Percentiles rank a stretch among this genome's conserved stretches.
Conservation (phyloP, 2,113 vertebrate species). For the Fulica atra region DNA sequence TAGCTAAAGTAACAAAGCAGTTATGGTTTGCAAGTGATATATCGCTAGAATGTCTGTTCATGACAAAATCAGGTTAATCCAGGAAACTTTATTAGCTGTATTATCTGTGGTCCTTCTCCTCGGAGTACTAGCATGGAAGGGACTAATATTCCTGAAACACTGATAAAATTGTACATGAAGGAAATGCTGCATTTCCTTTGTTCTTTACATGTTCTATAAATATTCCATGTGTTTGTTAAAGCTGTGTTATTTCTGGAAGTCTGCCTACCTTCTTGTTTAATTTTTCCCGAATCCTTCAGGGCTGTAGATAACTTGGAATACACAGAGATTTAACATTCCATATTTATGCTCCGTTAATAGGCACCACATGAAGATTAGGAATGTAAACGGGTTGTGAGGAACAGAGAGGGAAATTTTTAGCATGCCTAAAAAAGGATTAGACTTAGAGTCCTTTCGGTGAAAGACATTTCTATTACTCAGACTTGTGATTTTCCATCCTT, state of each 20-base stretch:
- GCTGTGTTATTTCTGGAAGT: slow-evolving; percentile 73
- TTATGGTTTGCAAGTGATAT: not conserved
- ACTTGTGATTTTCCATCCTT: not conserved
- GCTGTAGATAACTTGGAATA: slow-evolving; percentile 65
- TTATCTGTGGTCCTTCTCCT: not conserved
- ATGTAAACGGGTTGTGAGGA: slow-evolving; percentile 44
- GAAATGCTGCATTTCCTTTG: slow-evolving; percentile 73
- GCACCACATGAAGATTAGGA: slow-evolving; percentile 64
- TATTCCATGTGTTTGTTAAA: slow-evolving; percentile 71
- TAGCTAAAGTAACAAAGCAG: not conserved
- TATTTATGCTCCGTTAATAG: slow-evolving; percentile 61
- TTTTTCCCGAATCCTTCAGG: slow-evolving; percentile 54
- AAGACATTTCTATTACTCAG: not conserved
- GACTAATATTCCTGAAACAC: not conserved
- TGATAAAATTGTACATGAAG: slow-evolving; percentile 6
- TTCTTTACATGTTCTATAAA: slow-evolving; percentile 73
- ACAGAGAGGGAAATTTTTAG: slow-evolving; percentile 27
- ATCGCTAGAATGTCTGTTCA: not conserved
- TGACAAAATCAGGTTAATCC: not conserved
- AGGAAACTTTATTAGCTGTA: not conserved
- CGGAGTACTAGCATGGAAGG: not conserved
- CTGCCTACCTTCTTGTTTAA: slow-evolving; percentile 67
- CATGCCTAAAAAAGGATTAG: slow-evolving; percentile 8
- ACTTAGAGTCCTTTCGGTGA: not conserved
- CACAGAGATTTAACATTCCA: slow-evolving; percentile 58